Evolutionary conservation across 2,888 invertebrate genomes (phyloP), one percentile per base, ranked within the genome.

Genomic region (Meiosimyza platycephala): DNA sequence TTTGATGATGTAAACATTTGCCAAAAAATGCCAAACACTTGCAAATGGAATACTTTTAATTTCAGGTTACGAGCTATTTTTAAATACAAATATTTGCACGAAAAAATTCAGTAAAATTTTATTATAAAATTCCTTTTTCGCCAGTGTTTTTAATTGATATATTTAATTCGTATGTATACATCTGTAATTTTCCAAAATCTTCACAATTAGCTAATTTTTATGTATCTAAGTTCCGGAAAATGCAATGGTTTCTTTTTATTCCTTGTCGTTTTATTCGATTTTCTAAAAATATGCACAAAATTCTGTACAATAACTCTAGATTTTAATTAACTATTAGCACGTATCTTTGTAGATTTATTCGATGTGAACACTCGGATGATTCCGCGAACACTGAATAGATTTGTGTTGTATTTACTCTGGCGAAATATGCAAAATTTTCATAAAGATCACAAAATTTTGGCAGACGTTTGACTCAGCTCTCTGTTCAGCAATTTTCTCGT

Each of bases 271-370:
- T 22, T 9, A 33, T 70, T 75, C 74, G 70, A 51, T 13, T 72
- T 77, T 77, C 77, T 77, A 77, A 74, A 77, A 77, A 77, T 77
- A 77, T 76, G 69, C 73, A 74, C 71, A 18, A 52, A 59, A 47
- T 67, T 67, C 16, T n/a, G 54, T 54, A 16, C 40, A 62, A n/a
- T 40, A 40, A 33, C 16, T 47, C 40, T 40, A 40, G 40, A 6
- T 6, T 9, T 40, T 9, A 9, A 40, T 62, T 9, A n/a, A 48
- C 47, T 48, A n/a, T 40, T 40, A 40, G 33, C 33, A 50, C 47
- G 50, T 22, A 64, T 51, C 7, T 22, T 63, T 12, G 62, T 70
- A 11, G 54, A 18, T 9, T 70, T 47, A 11, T 48, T 54, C 62
- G 62, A 63, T 60, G 64, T 28, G 50, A 22, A 51, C 64, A 22